Percentiles rank a stretch among this genome's conserved stretches.
Evolutionary conservation across 2,113 vertebrate species (phyloP).

Genomic region (Menura novaehollandiae): DNA sequence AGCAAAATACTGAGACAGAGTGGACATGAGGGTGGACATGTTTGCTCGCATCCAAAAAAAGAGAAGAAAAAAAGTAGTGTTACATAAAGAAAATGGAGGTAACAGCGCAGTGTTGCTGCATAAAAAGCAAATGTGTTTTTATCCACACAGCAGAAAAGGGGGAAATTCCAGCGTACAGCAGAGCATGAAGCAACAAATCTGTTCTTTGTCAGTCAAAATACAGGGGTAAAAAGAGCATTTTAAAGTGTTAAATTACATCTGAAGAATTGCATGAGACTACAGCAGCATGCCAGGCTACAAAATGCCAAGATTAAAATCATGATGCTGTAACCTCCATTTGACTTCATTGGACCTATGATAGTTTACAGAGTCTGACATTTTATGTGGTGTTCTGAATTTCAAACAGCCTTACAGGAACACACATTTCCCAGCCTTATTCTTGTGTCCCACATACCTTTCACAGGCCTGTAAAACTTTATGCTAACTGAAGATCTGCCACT

Average conservation of each 20-base stretch:
- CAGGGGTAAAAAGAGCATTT: background rate
- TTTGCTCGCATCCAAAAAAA: background rate
- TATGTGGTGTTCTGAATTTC: background rate
- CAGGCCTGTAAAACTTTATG: background rate
- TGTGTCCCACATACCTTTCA: background rate
- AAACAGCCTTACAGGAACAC: background rate
- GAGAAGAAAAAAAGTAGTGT: no score
- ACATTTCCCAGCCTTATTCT: background rate
- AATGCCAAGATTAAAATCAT: background rate
- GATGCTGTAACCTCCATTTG: background rate
- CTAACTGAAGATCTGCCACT: background rate
- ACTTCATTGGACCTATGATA: background rate
- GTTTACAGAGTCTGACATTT: constrained; percentile 30
- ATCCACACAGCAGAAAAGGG: background rate
- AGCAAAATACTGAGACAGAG: background rate
- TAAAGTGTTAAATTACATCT: background rate
- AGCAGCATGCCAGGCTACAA: background rate
- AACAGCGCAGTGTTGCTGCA: background rate
- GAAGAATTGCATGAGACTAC: background rate
- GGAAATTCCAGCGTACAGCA: background rate
- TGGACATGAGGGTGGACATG: background rate
- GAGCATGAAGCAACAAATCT: background rate
- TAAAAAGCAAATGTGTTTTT: background rate
- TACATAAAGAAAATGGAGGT: background rate
- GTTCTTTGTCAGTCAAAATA: background rate